Evolutionary conservation across 23 tunicate species (phyloP), one percentile per base, ranked within the genome.

Genomic region (Corella eumyota): DNA sequence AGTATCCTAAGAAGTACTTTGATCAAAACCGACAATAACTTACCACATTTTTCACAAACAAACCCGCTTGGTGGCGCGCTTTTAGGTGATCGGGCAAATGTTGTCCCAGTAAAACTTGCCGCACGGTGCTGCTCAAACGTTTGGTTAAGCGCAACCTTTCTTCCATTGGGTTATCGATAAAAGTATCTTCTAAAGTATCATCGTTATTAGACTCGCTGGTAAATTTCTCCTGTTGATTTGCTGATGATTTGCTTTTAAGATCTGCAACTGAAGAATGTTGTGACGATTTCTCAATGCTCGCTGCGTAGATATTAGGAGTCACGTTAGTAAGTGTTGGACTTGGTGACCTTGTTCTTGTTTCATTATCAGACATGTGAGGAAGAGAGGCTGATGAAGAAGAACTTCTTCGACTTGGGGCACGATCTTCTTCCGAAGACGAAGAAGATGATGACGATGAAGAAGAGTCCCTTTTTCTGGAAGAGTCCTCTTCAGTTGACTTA

Each of bases 71-170:
- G 36, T 75, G 83, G 23, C 93, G 77, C 31, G 75, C 80, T 66
- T 84, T 84, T 48, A 84, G 29, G 37, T 84, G 93, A 1, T 84
- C 83, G 3, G 93, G 93, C 24, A 84, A 63, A 59, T 82, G 92
- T 50, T 70, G 69, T 54, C 92, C 92, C 20, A 68, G 50, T 28
- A 82, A 58, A 25, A 82, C 80, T 15, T 73, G 74, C 56, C 63
- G 48, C 28, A 82, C 75, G 26, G 74, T 73, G 4, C 73, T 22
- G 73, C 82, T 75, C 49, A 75, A 66, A 9, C 82, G 58, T 35
- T 67, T 40, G 52, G 58, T 65, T 17, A 66, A 27, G 15, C 50
- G 55, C 21, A 75, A 32, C 27, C 64, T 45, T 2, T 75, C 82
- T 20, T 56, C 29, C 1, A 56, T 73, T 32, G 33, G 30, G 23